Percentiles rank a stretch among this genome's conserved stretches.
Evolutionary conservation across 2,797 vertebrate species (phyloP).

Genomic region (Lithobates pipiens): DNA sequence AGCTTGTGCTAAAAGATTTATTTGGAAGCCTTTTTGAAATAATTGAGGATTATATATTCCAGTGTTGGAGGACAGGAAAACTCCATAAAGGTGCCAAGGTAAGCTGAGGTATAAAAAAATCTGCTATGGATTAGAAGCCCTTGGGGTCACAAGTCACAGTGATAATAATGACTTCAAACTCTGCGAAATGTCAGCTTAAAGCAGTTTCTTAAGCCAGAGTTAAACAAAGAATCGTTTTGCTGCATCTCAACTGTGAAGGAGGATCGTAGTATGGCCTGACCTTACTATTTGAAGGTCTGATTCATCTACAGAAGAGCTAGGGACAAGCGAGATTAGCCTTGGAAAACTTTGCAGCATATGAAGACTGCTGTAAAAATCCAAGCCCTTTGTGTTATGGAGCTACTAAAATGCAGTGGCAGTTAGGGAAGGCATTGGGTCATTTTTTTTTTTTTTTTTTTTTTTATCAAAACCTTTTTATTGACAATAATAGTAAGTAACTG

Average conservation of each 20-base stretch:
- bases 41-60: not conserved
- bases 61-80: conserved; percentile 10
- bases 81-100: conserved; percentile 6
- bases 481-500: too few species aligned
- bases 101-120: conserved; percentile 6
- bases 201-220: conserved; percentile 66
- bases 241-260: conserved; percentile 65
- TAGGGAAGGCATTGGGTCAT: not conserved
- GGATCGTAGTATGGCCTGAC: conserved; percentile 67
- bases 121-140: conserved; percentile 33
- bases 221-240: conserved; percentile 67
- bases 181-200: conserved; percentile 64
- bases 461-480: too few species aligned
- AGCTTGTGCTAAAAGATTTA: not conserved
- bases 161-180: conserved; percentile 64
- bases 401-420: not conserved
- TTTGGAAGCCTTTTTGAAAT: not conserved
- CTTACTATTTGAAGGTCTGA: conserved; percentile 64
- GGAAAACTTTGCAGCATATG: conserved; percentile 55
- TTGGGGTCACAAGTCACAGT: conserved; percentile 66
- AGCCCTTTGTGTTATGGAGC: conserved; percentile 30
- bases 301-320: conserved; percentile 64
- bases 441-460: too few species aligned
- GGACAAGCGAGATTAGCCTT: conserved; percentile 55
- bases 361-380: conserved; percentile 36